Conservation (phyloP, 2,113 vertebrate genomes). For the Vanacampus margaritifer region DNA sequence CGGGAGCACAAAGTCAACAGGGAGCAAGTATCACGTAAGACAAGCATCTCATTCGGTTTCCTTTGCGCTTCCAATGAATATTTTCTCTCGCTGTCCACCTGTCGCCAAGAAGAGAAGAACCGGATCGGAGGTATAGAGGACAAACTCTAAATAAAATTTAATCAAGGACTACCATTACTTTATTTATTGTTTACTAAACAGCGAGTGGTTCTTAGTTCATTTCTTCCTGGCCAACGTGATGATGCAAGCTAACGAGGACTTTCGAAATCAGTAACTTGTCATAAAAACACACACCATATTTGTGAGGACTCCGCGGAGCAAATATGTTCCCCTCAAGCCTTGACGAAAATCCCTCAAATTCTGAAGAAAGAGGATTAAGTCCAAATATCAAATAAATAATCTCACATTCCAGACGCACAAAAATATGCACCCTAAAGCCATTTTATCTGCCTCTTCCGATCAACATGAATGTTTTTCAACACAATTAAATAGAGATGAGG, state of each 20-base stretch:
- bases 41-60: slow-evolving; percentile 15
- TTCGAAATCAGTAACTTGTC: no score
- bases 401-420: no score
- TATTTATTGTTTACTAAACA: background rate
- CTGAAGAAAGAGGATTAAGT: no score
- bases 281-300: background rate
- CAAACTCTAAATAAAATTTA: slow-evolving; percentile 27
- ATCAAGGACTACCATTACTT: background rate
- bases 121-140: slow-evolving; percentile 20
- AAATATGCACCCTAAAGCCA: slow-evolving; percentile 2
- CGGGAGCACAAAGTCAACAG: slow-evolving; percentile 23
- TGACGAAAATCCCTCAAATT: no score
- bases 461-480: background rate
- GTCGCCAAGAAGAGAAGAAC: slow-evolving; percentile 26
- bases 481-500: background rate
- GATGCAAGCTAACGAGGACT: background rate
- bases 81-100: slow-evolving; percentile 21
- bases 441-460: slow-evolving; percentile 16
- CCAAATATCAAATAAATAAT: no score
- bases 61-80: slow-evolving; percentile 13
- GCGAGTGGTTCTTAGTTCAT: slow-evolving; percentile 23
- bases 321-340: no score
- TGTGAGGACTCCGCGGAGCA: background rate
- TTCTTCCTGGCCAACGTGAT: slow-evolving; percentile 30
- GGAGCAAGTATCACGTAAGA: slow-evolving; percentile 18